These are phyloP conservation scores for Xiphorhynchus erythropygius DNA, from an alignment of 2,797 vertebrate species.

Conservation along the genomic window DNA sequence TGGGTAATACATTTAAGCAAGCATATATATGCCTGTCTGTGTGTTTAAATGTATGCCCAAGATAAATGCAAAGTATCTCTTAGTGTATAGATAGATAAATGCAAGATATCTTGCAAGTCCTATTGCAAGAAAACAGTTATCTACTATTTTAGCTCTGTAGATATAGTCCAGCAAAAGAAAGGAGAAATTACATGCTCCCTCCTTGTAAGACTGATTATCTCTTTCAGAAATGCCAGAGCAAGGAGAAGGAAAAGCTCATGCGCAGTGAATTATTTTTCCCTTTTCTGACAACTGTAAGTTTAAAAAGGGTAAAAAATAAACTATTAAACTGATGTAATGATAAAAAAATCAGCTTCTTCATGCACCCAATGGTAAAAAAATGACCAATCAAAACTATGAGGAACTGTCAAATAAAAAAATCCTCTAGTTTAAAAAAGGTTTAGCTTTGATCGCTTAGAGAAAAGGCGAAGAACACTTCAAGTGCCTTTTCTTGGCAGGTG, in stretches of 20 bases:
- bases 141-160: constrained; percentile 68
- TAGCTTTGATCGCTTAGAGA: constrained; percentile 70
- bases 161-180: constrained; percentile 57
- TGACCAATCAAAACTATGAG: constrained; percentile 64
- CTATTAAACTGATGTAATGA: constrained; percentile 50
- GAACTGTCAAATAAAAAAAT: constrained; percentile 61
- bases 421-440: constrained; percentile 57
- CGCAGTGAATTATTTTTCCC: constrained; percentile 52
- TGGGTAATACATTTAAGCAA: constrained; percentile 73
- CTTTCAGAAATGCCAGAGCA: constrained; percentile 62
- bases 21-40: constrained; percentile 53
- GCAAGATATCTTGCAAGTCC: constrained; percentile 73
- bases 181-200: constrained; percentile 58
- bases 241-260: constrained; percentile 70
- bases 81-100: constrained; percentile 62
- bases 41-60: constrained; percentile 76
- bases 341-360: constrained; percentile 69
- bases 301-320: constrained; percentile 66
- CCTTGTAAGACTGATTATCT: constrained; percentile 36
- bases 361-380: constrained; percentile 71
- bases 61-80: constrained; percentile 60
- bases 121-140: constrained; percentile 79
- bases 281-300: constrained; percentile 60
- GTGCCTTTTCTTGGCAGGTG: constrained; percentile 86
- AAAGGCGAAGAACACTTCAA: constrained; percentile 87